Base-by-base conservation (phyloP, 2,113 vertebrate species). In the Uropsilus gracilis region DNA sequence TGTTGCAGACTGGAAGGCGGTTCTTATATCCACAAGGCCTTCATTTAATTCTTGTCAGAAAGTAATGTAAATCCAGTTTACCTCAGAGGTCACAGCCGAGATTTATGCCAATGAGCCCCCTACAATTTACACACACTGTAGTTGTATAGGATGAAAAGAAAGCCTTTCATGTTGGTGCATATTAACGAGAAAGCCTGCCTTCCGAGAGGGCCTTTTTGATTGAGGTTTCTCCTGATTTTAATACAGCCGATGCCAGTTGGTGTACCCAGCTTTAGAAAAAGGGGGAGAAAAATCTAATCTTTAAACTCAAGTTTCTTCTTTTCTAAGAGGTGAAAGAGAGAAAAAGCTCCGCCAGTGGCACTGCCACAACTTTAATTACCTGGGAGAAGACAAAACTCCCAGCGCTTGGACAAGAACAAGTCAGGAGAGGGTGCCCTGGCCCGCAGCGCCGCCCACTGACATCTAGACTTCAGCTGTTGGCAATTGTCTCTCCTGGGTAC, bases 41-140 rank as follows among this genome's bases (percentile, higher is more conserved):
- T 98, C 98, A 98, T 99, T 99, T 98, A 98, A 99, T 99, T 98
- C 98, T 98, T 98, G 98, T 99, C 98, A 99, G 98, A 98, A 99
- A 98, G 98, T 98, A 98, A 99, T 99, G 98, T 98, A 98, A 99
- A 99, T 98, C 98, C 98, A 98, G 98, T 99, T 98, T 99, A 98
- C 98, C 98, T 98, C 98, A 98, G 98, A 98, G 98, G 98, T 98
- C 98, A 98, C 98, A 97, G 98, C 97, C 97, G 97, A 98, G 98
- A 98, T 98, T 98, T 98, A 98, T 98, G 98, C 98, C 98, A 98
- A 97, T 98, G 98, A 98, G 98, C 98, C 98, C 98, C 98, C 98
- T 98, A 98, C 98, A 98, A 98, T 98, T 98, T 98, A 98, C 98
- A 98, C 98, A 98, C 98, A 98, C 98, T 98, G 98, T 97, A 97